Conservation (phyloP, 2,888 invertebrate genomes). For the Euphydryas editha region DNA sequence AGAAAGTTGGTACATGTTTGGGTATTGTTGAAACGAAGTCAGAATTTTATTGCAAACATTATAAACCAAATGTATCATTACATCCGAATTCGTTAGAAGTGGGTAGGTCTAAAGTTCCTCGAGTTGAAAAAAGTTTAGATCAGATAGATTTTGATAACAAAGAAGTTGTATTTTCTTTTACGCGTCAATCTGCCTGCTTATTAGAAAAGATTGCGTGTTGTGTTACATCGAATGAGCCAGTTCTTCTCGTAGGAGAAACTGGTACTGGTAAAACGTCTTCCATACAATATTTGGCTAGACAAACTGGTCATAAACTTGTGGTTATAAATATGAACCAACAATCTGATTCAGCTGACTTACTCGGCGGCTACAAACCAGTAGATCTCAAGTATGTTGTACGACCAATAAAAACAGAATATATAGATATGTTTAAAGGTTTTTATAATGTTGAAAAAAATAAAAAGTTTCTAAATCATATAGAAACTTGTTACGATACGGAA, state of each 20-base stretch:
- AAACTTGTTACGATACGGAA: constrained; percentile 88
- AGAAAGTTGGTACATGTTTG: constrained; percentile 90
- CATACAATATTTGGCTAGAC: constrained; percentile 94
- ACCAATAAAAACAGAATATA: constrained; percentile 93
- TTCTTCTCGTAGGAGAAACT: constrained; percentile 98
- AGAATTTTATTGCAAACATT: constrained; percentile 89
- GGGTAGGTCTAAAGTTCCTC: constrained; percentile 86
- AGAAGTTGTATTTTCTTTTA: constrained; percentile 90
- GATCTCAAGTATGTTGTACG: constrained; percentile 92
- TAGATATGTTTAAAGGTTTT: constrained; percentile 90
- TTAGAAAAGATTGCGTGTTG: constrained; percentile 95
- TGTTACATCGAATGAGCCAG: constrained; percentile 92
- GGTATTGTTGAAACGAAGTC: constrained; percentile 93
- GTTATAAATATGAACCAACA: constrained; percentile 99
- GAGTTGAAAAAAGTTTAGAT: constrained; percentile 70
- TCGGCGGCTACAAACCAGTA: constrained; percentile 98
- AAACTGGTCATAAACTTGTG: constrained; percentile 91
- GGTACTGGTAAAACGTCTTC: constrained; percentile 99
- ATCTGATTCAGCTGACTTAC: constrained; percentile 97
- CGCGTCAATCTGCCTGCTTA: constrained; percentile 90
- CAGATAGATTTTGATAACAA: constrained; percentile 66
- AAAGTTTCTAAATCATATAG: constrained; percentile 92
- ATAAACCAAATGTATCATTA: constrained; percentile 90
- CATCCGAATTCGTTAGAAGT: constrained; percentile 85
- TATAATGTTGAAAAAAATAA: constrained; percentile 90